A percentile compares a stretch with the other conserved stretches of the same genome.
Conservation (phyloP, 1,140 invertebrate genomes). For the Ruditapes philippinarum region DNA sequence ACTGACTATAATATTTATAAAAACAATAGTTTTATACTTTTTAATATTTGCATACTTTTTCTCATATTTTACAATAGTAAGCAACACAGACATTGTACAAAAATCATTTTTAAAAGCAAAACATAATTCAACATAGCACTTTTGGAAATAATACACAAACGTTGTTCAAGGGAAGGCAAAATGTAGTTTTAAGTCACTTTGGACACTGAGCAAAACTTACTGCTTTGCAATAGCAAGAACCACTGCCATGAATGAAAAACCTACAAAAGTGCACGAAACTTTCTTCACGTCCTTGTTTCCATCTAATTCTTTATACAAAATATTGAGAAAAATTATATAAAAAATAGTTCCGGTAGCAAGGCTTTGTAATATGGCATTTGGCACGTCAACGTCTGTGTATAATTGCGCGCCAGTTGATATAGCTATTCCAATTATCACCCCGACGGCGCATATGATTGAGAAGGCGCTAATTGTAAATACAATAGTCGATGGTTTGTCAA, state of each 20-base stretch:
- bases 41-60: no score
- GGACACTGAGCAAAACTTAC: background rate
- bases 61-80: no score
- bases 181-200: background rate
- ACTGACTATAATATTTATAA: no score
- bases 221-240: conserved; percentile 79
- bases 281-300: conserved; percentile 82
- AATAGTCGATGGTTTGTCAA: conserved; percentile 88
- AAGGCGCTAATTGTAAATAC: conserved; percentile 87
- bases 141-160: no score
- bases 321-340: conserved; percentile 97
- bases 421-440: conserved; percentile 89
- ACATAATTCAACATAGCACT: no score
- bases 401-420: conserved; percentile 85
- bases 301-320: conserved; percentile 90
- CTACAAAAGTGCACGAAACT: conserved; percentile 83
- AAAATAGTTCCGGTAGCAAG: conserved; percentile 96
- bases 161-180: background rate
- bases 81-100: no score
- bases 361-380: conserved; percentile 89
- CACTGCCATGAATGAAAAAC: conserved; percentile 83
- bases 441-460: conserved; percentile 90
- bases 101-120: no score
- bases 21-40: no score
- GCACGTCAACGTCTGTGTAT: conserved; percentile 84